These are phyloP conservation scores for Heteractis magnifica DNA, from an alignment of 92 coral and sea anemone species.

Conservation along the genomic window DNA sequence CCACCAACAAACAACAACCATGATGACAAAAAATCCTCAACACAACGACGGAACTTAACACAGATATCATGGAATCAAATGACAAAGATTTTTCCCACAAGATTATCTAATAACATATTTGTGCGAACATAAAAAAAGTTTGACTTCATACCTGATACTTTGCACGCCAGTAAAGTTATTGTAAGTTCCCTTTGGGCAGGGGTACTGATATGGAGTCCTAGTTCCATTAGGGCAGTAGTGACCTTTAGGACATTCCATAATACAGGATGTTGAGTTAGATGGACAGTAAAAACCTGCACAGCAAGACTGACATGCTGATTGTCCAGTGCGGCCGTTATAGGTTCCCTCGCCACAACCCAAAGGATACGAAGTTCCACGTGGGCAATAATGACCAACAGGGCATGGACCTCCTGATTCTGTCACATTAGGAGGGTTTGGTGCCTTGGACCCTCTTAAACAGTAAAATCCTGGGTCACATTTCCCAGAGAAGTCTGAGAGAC, in stretches of 20 bases:
- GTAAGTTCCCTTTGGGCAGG: constrained; percentile 90
- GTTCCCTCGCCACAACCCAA: constrained; percentile 87
- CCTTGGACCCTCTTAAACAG: constrained; percentile 86
- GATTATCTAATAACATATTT: no score
- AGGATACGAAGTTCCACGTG: constrained; percentile 82
- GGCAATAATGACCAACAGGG: constrained; percentile 94
- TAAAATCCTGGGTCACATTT: constrained; percentile 92
- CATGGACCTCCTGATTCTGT: constrained; percentile 96
- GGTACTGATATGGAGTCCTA: constrained; percentile 61
- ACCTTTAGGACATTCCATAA: constrained; percentile 81
- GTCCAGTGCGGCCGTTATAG: constrained; percentile 93
- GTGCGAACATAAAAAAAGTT: no score
- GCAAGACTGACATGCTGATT: constrained; percentile 71
- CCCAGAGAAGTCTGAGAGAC: constrained; percentile 74
- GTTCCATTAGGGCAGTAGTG: constrained; percentile 88
- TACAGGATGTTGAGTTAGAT: constrained; percentile 77
- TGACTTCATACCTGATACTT: constrained; percentile 52
- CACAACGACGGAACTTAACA: no score
- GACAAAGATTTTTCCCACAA: no score
- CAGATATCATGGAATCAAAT: no score
- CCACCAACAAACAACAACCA: no score
- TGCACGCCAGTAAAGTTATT: constrained; percentile 75
- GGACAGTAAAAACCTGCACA: constrained; percentile 93
- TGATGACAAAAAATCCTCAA: no score
- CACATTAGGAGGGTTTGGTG: constrained; percentile 79